Base-by-base conservation (phyloP, 1,140 invertebrate genomes). In the Catajapyx aquilonaris region DNA sequence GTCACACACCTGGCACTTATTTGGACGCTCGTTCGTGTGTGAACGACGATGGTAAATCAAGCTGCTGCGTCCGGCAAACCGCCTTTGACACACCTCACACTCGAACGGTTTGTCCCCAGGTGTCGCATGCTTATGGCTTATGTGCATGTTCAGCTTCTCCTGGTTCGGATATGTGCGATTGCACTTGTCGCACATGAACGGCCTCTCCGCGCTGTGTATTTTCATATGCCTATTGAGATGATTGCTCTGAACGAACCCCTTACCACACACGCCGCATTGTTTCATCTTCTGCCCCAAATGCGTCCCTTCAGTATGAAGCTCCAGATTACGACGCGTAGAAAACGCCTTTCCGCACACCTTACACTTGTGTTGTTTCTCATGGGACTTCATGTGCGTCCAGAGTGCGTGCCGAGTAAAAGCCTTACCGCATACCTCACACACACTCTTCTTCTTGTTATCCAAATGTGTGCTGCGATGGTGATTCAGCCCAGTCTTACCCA, bases 81-180 rank as follows among this genome's bases (percentile, higher is more conserved):
- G 69, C 56, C 83, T 73, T 0, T 73, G 76, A 51, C 88, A 94
- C 44, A 81, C 86, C 39, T 78, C 71, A 50, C 88, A 94, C 31
- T 34, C 20, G 19, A 37, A 43, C 5, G 38, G 18, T 20, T 35
- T 34, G 3, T 52, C 50, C 42, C 58, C 43, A 2, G 28, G 20
- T 31, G 35, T 41, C 13, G 22, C 38, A 20, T 44, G 41, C 28
- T 44, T 38, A 9, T 21, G 20, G 11, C 31, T 20, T 20, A 41
- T 36, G 32, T 48, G 44, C 11, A 19, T 34, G 11, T 39, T 31
- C 11, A 49, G 22, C 20, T 42, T 32, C 2, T 22, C 30, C 35
- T 45, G 20, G 9, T 22, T 32, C 18, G 31, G 19, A 30, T 46
- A 46, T 16, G 28, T 41, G 0, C 23, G 22, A n/a, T 22, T 11